Evolutionary conservation across 1,140 invertebrate genomes (phyloP).

Genomic region (Centruroides sculpturatus): DNA sequence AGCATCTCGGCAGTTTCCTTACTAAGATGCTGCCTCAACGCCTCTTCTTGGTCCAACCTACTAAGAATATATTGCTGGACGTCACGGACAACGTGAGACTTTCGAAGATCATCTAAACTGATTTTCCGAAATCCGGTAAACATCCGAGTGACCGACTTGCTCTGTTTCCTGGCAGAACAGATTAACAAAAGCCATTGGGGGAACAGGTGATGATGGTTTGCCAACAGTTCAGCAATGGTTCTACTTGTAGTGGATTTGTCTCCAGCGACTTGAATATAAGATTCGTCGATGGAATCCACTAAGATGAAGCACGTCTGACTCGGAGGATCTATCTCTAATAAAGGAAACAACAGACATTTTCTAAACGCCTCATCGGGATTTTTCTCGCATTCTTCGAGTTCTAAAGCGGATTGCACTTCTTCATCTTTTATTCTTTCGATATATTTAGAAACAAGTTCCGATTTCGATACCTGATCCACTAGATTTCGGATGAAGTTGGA

Average conservation of each 20-base stretch:
- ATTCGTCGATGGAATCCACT: slow-evolving; percentile 85
- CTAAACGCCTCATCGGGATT: slow-evolving; percentile 84
- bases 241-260: neutral
- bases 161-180: slow-evolving; percentile 64
- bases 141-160: slow-evolving; percentile 70
- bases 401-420: slow-evolving; percentile 32
- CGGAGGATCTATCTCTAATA: slow-evolving; percentile 62
- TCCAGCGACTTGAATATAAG: slow-evolving; percentile 14
- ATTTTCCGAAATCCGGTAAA: slow-evolving; percentile 85
- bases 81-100: slow-evolving; percentile 65
- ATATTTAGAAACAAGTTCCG: slow-evolving; percentile 43
- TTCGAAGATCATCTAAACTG: slow-evolving; percentile 66
- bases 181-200: slow-evolving; percentile 84
- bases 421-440: slow-evolving; percentile 61
- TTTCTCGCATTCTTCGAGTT: slow-evolving; percentile 27
- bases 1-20: slow-evolving; percentile 82
- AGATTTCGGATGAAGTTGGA: slow-evolving; percentile 67
- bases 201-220: slow-evolving; percentile 79
- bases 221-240: slow-evolving; percentile 43
- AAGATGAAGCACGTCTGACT: slow-evolving; percentile 69
- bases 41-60: slow-evolving; percentile 66
- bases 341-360: slow-evolving; percentile 66
- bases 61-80: slow-evolving; percentile 90
- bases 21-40: slow-evolving; percentile 59
- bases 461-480: slow-evolving; percentile 58